A percentile compares a stretch with the other conserved stretches of the same genome.
These are phyloP conservation scores for Chironomus striatipennis DNA, from an alignment of 1,140 invertebrate genomes.

Conservation along the genomic window DNA sequence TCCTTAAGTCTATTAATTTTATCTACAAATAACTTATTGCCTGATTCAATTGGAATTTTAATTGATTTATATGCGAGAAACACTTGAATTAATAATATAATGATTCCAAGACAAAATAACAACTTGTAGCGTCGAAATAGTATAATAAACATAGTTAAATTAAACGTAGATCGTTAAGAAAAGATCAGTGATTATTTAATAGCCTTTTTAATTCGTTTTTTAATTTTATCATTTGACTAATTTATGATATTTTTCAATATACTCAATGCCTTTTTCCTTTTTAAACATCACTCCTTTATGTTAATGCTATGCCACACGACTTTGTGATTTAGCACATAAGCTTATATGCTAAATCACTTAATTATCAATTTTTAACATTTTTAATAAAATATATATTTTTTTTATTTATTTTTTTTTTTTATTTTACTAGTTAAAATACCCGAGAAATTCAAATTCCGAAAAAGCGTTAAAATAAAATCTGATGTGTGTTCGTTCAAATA, in stretches of 20 bases:
- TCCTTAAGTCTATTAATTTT: constrained; percentile 1
- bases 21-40: neutral
- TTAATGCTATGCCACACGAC: neutral
- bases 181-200: neutral
- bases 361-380: too few species aligned
- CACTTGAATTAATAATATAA: constrained; percentile 43
- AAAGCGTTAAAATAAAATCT: too few species aligned
- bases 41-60: constrained; percentile 18
- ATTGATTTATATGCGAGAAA: constrained; percentile 40
- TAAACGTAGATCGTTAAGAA: neutral
- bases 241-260: neutral
- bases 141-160: constrained; percentile 1
- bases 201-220: neutral
- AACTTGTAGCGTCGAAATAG: constrained; percentile 39
- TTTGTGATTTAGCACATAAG: neutral
- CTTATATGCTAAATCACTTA: too few species aligned
- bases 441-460: too few species aligned
- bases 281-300: neutral
- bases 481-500: too few species aligned
- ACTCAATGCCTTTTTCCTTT: neutral
- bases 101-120: constrained; percentile 40
- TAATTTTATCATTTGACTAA: constrained; percentile 4
- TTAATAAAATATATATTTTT: too few species aligned
- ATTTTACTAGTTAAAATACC: too few species aligned
- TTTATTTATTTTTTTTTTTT: too few species aligned